These are phyloP conservation scores for Eueides isabella DNA, from an alignment of 1,140 invertebrate genomes.

Conservation along the genomic window DNA sequence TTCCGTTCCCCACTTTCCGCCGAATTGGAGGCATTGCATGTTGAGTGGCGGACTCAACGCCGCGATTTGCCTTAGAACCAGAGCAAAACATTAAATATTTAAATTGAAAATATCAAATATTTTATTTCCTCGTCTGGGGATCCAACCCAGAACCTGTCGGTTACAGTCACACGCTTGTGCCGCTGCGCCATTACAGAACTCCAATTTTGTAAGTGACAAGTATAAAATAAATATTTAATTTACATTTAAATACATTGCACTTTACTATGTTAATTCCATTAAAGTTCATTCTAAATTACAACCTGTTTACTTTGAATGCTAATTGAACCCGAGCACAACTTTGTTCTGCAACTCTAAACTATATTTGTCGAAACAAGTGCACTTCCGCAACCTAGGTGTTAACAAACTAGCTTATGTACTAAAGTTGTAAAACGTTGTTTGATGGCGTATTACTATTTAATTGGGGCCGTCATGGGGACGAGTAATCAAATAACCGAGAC, in stretches of 20 bases:
- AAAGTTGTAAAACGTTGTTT: background rate
- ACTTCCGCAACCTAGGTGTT: background rate
- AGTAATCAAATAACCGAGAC: no score
- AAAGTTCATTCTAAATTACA: background rate
- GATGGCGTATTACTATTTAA: background rate
- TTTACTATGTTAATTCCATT: conserved; percentile 4
- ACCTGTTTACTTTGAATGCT: background rate
- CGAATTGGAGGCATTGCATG: no score
- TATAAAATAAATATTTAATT: background rate
- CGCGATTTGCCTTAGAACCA: no score
- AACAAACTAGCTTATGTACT: conserved; percentile 9
- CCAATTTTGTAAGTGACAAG: no score
- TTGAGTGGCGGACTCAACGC: no score
- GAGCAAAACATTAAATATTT: no score
- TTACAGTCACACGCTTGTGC: no score
- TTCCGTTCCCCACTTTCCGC: no score
- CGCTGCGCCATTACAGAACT: no score
- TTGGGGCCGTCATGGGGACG: background rate
- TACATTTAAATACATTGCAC: background rate
- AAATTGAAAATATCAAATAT: no score
- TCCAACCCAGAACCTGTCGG: no score
- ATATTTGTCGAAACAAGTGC: conserved; percentile 14
- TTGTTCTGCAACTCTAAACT: background rate
- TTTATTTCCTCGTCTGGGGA: no score
- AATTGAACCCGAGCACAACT: conserved; percentile 5